Percentiles rank a stretch among this genome's conserved stretches.
Evolutionary conservation across 2,797 vertebrate species (phyloP).

Genomic region (Dendrocincla tyrannina): DNA sequence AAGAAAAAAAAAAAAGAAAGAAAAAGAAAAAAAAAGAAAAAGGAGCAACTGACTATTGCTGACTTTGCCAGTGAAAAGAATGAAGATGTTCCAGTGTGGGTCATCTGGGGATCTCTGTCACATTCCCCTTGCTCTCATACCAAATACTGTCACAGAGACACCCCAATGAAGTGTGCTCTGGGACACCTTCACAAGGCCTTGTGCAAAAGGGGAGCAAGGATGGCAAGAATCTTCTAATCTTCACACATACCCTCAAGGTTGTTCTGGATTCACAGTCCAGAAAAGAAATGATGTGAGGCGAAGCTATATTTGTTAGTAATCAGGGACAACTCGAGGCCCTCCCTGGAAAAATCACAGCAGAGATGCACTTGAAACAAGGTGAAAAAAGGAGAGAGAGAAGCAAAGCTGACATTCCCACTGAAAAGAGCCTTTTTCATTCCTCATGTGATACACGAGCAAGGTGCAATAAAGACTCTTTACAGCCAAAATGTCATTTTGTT

Average conservation of each 20-base stretch:
- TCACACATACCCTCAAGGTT: background rate
- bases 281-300: background rate
- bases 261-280: background rate
- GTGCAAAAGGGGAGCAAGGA: background rate
- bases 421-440: slow-evolving; percentile 8
- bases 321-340: background rate
- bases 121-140: background rate
- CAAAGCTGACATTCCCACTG: background rate
- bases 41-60: background rate
- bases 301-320: background rate
- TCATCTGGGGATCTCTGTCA: background rate
- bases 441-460: background rate
- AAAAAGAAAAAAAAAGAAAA: background rate
- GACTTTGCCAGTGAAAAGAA: background rate
- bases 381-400: background rate
- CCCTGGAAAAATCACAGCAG: background rate
- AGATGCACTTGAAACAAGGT: background rate
- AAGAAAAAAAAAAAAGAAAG: background rate
- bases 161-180: background rate
- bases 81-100: background rate
- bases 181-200: background rate
- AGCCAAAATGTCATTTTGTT: slow-evolving; percentile 51
- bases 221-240: background rate
- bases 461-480: slow-evolving; percentile 10
- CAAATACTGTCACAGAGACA: background rate